A percentile compares a stretch with the other conserved stretches of the same genome.
These are phyloP conservation scores for Apis laboriosa DNA, from an alignment of 1,140 invertebrate species.

Conservation along the genomic window DNA sequence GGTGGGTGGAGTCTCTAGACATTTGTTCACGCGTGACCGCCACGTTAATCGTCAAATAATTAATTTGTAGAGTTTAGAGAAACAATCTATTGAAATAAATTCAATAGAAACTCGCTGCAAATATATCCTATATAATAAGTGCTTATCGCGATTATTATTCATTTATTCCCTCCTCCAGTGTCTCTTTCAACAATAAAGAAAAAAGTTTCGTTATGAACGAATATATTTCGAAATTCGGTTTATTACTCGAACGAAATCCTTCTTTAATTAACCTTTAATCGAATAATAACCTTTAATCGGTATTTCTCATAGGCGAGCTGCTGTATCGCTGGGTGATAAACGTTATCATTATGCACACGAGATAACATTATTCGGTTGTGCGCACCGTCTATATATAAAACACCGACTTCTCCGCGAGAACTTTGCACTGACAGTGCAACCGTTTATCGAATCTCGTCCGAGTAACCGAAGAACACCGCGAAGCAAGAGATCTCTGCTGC, in stretches of 20 bases:
- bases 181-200: too few relatives aligned
- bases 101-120: too few relatives aligned
- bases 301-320: neutral
- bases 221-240: too few relatives aligned
- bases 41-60: too few relatives aligned
- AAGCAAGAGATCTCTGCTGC: neutral
- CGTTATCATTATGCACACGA: slow-evolving; percentile 26
- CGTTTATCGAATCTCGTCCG: slow-evolving; percentile 28
- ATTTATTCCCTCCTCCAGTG: too few relatives aligned
- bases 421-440: slow-evolving; percentile 21
- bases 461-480: neutral
- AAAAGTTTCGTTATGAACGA: too few relatives aligned
- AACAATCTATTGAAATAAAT: too few relatives aligned
- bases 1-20: too few relatives aligned
- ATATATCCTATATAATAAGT: too few relatives aligned
- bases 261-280: slow-evolving; percentile 9
- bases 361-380: slow-evolving; percentile 22
- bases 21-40: too few relatives aligned
- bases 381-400: slow-evolving; percentile 37
- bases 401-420: slow-evolving; percentile 11
- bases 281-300: slow-evolving; percentile 21
- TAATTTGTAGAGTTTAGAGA: too few relatives aligned
- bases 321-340: slow-evolving; percentile 26
- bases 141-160: too few relatives aligned
- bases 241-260: neutral